Base-by-base conservation (phyloP, 2,113 vertebrate genomes). In the Amblyopsis rosae region DNA sequence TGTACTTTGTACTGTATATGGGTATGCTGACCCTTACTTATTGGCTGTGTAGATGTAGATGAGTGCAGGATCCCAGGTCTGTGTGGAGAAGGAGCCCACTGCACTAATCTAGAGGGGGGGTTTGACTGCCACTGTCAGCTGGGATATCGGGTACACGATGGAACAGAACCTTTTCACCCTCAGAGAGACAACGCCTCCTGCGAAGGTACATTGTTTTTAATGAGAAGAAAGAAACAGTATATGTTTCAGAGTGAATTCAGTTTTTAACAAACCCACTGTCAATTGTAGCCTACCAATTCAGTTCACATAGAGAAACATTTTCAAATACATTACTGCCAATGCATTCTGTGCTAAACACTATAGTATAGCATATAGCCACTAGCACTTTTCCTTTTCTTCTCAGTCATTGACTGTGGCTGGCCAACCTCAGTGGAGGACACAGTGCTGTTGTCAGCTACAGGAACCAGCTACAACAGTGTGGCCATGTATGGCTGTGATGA, bases 121-220 rank as follows among this genome's bases (percentile, higher is more conserved):
- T 96, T 95, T 51, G 80, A 90, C 11, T 98, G 96, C 80, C 90
- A 90, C 66, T 98, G 96, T 84, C 75, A 84, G 68, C 81, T 89
- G 48, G 96, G 96, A 84, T 95, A 93, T 77, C 75, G 68, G 75
- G 80, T 94, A 56, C 79, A 88, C 73, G 87, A 87, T 0, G 95
- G 95, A 76, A 50, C 62, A 0, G 88, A 12, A 72, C 93, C 92
- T 9, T 96, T 96, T 82, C 87, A 91, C 9, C 92, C 90, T 0
- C 12, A 51, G 59, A 89, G 2, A 32, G 88, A 88, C 6, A 7
- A 0, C 3, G 84, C 89, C 5, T 91, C 65, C 3, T 98, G 96
- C 68, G 84, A 86, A 94, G 94, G 96, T 98, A 72, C 78, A 16
- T 53, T 16, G 6, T 53, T 53, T 54, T 15, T 16, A 54, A 53